Percentiles rank a stretch among this genome's conserved stretches.
Conservation (phyloP, 2,888 invertebrate species). For the Ichneumoninae sp. region DNA sequence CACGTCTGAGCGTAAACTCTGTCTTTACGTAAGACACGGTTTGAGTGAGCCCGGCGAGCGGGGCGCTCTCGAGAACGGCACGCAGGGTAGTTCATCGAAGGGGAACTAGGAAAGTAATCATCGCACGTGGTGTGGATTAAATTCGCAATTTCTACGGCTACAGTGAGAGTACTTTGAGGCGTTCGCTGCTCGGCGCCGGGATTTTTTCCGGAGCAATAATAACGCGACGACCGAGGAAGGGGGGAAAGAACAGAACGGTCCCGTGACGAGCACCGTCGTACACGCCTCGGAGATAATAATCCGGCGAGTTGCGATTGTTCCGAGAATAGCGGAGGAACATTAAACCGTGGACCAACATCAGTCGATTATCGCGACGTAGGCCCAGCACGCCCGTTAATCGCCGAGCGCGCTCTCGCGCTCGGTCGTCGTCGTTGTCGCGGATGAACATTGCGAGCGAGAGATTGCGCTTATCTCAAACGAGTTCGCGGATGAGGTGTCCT, state of each 20-base stretch:
- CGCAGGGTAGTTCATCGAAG: constrained; percentile 80
- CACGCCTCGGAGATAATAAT: constrained; percentile 54
- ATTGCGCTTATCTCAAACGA: constrained; percentile 65
- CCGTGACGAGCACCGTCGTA: constrained; percentile 10
- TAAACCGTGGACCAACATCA: constrained; percentile 68
- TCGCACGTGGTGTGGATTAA: constrained; percentile 14
- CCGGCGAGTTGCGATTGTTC: constrained; percentile 38
- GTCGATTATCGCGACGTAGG: constrained; percentile 64
- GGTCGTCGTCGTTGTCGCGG: constrained; percentile 43
- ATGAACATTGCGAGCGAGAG: constrained; percentile 37
- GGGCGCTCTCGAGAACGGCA: constrained; percentile 73
- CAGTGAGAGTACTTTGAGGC: not conserved
- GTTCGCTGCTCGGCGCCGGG: not conserved
- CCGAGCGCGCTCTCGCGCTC: not conserved
- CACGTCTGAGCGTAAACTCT: constrained; percentile 20
- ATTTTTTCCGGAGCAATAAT: constrained; percentile 4
- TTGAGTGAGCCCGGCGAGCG: constrained; percentile 48
- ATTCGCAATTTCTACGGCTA: constrained; percentile 12
- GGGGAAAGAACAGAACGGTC: constrained; percentile 30
- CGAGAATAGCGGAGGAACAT: constrained; percentile 61
- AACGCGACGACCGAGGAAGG: not conserved
- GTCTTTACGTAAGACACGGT: constrained; percentile 65
- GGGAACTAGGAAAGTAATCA: constrained; percentile 80
- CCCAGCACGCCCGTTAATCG: constrained; percentile 61
- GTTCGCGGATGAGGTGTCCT: constrained; percentile 65